phyloP scores from a whole-genome alignment of 2,113 vertebrate species.

The Peromyscus californicus region DNA sequence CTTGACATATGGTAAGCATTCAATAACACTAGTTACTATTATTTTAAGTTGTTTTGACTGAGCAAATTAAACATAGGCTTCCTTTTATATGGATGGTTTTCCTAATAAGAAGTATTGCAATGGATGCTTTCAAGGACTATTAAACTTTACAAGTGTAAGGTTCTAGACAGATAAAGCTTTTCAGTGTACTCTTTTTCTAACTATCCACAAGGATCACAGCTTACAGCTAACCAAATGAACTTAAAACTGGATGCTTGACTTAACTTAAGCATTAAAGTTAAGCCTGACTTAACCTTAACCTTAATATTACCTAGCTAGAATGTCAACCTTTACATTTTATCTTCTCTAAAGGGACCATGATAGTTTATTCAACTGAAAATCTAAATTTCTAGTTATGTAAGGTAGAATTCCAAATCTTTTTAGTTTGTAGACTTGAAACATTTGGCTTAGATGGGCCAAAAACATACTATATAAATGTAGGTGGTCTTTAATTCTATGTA shows the following conservation, averaged over 20 bases:
- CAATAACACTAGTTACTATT: not conserved
- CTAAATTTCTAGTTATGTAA: constrained; percentile 2
- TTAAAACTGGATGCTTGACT: constrained; percentile 19
- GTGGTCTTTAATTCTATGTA: not conserved
- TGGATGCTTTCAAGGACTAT: not conserved
- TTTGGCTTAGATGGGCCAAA: not conserved
- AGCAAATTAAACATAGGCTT: not conserved
- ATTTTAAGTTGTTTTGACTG: not conserved
- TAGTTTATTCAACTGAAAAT: not conserved
- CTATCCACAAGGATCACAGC: not conserved
- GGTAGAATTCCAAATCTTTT: not conserved
- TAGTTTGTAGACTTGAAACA: not conserved
- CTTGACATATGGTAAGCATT: not conserved
- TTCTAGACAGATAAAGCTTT: not conserved
- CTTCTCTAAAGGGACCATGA: not conserved
- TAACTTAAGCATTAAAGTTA: not conserved
- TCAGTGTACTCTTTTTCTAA: not conserved
- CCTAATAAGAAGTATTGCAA: not conserved
- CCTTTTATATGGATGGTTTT: not conserved
- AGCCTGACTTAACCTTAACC: not conserved
- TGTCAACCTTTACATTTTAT: constrained; percentile 31
- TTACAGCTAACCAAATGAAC: constrained; percentile 13
- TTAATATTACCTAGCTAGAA: not conserved
- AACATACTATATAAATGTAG: not conserved
- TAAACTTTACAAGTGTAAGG: not conserved